Percentiles rank a stretch among this genome's conserved stretches.
Conservation (phyloP, 2,888 invertebrate species). For the Julus scanicus region DNA sequence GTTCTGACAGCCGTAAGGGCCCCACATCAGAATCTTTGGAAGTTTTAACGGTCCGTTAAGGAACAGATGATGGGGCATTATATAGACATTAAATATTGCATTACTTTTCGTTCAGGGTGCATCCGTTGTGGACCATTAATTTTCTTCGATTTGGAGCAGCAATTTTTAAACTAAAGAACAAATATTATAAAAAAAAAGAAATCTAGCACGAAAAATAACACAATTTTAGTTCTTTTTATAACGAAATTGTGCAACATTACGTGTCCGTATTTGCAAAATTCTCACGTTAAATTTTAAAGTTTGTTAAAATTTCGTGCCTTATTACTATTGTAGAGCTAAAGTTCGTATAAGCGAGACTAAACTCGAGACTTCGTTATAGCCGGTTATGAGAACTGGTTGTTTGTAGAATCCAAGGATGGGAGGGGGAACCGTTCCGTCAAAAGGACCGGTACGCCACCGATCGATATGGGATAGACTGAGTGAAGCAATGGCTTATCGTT, state of each 20-base stretch:
- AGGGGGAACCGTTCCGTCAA: neutral
- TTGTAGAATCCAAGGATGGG: conserved; percentile 49
- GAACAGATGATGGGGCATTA: no score
- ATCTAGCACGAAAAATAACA: neutral
- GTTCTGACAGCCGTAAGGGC: no score
- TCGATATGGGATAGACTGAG: neutral
- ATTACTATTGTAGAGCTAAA: no score
- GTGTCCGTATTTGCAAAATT: no score
- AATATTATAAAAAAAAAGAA: neutral
- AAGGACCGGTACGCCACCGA: neutral
- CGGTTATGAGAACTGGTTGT: no score
- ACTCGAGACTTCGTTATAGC: no score
- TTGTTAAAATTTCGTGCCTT: no score
- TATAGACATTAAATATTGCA: neutral
- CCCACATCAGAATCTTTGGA: no score
- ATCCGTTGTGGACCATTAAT: conserved; percentile 74
- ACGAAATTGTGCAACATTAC: neutral
- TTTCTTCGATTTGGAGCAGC: conserved; percentile 62
- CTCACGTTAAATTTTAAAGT: no score
- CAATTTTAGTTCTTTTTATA: neutral
- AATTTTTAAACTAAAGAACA: neutral
- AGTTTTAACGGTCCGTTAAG: no score
- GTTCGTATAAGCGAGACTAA: no score
- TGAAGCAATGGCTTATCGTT: neutral
- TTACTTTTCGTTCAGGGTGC: conserved; percentile 60